Percentiles rank a stretch among this genome's conserved stretches.
These are phyloP conservation scores for Corythaixoides concolor DNA, from an alignment of 2,113 vertebrate genomes.

Conservation along the genomic window DNA sequence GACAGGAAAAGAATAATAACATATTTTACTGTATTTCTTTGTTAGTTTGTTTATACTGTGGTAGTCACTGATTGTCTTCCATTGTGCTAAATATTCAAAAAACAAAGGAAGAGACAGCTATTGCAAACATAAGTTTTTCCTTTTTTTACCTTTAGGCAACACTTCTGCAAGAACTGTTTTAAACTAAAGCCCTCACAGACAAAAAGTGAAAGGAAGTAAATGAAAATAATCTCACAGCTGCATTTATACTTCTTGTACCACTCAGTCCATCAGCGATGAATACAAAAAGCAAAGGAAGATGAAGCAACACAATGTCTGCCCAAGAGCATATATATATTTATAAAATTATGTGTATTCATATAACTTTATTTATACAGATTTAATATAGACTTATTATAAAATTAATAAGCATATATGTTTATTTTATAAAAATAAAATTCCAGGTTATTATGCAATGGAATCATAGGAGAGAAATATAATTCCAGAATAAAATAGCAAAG, in stretches of 20 bases:
- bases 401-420: neutral
- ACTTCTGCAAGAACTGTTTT: neutral
- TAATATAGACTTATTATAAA: neutral
- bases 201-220: neutral
- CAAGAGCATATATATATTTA: neutral
- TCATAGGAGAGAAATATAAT: neutral
- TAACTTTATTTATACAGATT: neutral
- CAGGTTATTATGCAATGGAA: neutral
- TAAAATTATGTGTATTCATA: neutral
- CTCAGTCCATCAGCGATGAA: neutral
- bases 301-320: neutral
- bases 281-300: neutral
- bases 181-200: neutral
- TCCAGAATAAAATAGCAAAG: neutral
- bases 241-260: neutral
- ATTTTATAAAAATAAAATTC: neutral
- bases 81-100: neutral
- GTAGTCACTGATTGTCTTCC: neutral
- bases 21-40: neutral
- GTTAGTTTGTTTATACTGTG: neutral
- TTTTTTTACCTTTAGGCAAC: neutral
- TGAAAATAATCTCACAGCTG: neutral
- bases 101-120: neutral
- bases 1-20: neutral
- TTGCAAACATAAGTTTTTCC: neutral